Evolutionary conservation across 2,797 vertebrate genomes (phyloP), one percentile per base, ranked within the genome.

Genomic region (Rhincodon typus): DNA sequence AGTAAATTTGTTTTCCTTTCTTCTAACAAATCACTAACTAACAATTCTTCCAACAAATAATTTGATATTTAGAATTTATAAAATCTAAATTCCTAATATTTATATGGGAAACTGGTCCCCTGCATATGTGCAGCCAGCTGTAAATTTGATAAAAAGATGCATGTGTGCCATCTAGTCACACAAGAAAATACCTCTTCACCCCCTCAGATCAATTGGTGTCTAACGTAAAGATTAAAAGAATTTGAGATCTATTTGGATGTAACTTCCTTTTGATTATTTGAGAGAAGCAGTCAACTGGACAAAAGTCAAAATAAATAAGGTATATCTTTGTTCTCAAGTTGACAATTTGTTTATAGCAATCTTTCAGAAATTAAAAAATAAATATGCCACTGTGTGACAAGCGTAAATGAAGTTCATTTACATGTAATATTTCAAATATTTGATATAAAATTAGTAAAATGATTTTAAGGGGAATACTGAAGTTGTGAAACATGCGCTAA

Each of bases 381-480:
- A 3, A 27, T 95, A 1, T 46, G 67, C 19, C 38, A 70, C 66
- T 25, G 21, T 70, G 53, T 17, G 46, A 19, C 93, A 72, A 30
- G 93, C 57, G 23, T 42, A 46, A 74, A 57, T 57, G 34, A 77
- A 25, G 46, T 69, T n/a, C 38, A 69, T 42, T 21, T 72, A 17
- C 69, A 74, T 72, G 12, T 38, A 93, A 38, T 90, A 82, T 90
- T 91, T 91, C 53, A 91, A 62, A 62, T 91, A 50, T 74, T 50
- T 95, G 70, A 10, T 77, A 95, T 95, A 95, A 95, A 95, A 95
- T 95, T 94, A 72, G 25, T 46, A 34, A 66, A 91, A 91, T 17
- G 34, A 67, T 8, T 13, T 53, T 94, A 50, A 67, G 17, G 69
- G 53, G 5, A 74, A 74, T 95, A 74, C 23, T 95, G 94, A 50